Percentiles rank a stretch among this genome's conserved stretches.
Evolutionary conservation across 2,113 vertebrate species (phyloP).

Genomic region (Ascaphus truei): DNA sequence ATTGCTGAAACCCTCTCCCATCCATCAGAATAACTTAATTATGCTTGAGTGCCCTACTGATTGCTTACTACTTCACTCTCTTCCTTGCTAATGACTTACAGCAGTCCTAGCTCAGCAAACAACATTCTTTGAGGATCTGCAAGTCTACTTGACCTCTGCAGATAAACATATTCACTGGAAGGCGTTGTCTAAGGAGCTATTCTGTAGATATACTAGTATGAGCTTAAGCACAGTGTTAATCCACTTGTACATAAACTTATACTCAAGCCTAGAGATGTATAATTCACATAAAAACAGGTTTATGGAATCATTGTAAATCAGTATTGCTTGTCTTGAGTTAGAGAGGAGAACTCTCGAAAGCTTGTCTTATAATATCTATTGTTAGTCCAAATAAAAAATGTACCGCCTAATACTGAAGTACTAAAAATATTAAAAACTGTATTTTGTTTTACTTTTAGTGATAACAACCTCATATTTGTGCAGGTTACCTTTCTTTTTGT

Average conservation of each 20-base stretch:
- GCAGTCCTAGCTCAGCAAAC: constrained; percentile 10
- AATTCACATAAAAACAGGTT: no score
- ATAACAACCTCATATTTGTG: no score
- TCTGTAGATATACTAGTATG: constrained; percentile 8
- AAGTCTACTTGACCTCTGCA: constrained; percentile 10
- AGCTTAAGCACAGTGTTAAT: background rate
- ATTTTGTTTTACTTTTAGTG: no score
- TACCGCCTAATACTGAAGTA: no score
- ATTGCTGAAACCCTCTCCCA: background rate
- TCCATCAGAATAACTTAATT: constrained; percentile 11
- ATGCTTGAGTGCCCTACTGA: background rate
- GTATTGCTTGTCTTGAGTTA: no score
- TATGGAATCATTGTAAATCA: no score
- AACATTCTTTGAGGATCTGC: background rate
- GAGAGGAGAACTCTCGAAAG: no score
- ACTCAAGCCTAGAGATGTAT: no score
- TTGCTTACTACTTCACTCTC: constrained; percentile 6
- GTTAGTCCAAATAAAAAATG: no score
- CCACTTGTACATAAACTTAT: background rate
- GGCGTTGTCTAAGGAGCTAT: background rate
- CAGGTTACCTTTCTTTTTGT: no score
- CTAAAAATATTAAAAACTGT: no score
- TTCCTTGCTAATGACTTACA: constrained; percentile 1
- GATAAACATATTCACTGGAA: background rate
- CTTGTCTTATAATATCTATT: no score